Evolutionary conservation across 2,797 vertebrate genomes (phyloP).

Genomic region (Epinephelus malabaricus): DNA sequence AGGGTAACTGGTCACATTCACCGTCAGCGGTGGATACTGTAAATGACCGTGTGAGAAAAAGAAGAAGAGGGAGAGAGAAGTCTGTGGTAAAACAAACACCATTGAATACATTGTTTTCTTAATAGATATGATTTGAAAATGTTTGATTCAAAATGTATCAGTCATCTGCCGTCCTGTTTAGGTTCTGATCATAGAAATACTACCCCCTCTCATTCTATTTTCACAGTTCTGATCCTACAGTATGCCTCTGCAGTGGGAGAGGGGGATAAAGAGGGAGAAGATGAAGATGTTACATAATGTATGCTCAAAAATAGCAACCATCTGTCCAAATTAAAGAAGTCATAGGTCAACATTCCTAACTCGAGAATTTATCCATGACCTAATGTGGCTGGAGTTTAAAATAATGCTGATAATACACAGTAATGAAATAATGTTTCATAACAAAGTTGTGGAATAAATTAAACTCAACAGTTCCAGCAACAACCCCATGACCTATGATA

Average conservation of each 20-base stretch:
- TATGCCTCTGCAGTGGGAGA: not conserved
- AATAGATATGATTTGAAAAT: conserved; percentile 39
- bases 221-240: not conserved
- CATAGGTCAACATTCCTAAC: conserved; percentile 1
- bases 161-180: conserved; percentile 24
- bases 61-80: not conserved
- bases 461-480: conserved; percentile 22
- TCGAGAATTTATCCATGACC: conserved; percentile 26
- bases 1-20: conserved; percentile 65
- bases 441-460: conserved; percentile 28
- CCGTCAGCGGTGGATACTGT: conserved; percentile 31
- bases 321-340: conserved; percentile 40
- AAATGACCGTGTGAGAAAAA: conserved; percentile 3
- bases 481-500: conserved; percentile 28
- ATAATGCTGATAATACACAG: conserved; percentile 7
- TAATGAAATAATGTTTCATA: conserved; percentile 33
- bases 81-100: conserved; percentile 33
- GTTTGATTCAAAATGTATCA: conserved; percentile 36
- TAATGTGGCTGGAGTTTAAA: conserved; percentile 18
- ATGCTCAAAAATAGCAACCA: conserved; percentile 36
- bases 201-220: too few species aligned
- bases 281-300: conserved; percentile 33
- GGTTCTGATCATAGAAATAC: not conserved
- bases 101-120: conserved; percentile 23
- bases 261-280: not conserved